Evolutionary conservation across 2,797 vertebrate genomes (phyloP).

Genomic region (Schizopygopsis malacanthus): DNA sequence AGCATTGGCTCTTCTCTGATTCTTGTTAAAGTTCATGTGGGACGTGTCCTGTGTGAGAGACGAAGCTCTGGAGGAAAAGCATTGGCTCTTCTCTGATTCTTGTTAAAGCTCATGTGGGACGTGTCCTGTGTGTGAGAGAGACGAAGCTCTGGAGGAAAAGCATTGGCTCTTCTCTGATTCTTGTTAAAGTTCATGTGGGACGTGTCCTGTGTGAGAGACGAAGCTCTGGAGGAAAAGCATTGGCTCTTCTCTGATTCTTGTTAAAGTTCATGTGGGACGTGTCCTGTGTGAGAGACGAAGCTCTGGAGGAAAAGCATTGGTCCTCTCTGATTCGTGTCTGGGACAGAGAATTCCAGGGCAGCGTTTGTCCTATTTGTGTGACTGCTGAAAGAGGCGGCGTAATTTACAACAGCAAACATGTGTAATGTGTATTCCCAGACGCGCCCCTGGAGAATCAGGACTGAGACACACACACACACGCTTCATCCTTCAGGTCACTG

Average conservation of each 20-base stretch:
- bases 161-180: too few species aligned
- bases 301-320: conserved; percentile 68
- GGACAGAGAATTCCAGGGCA: conserved; percentile 63
- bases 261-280: too few species aligned
- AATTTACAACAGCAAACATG: conserved; percentile 59
- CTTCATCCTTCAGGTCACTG: conserved; percentile 47
- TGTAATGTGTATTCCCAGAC: conserved; percentile 59
- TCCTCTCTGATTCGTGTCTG: conserved; percentile 65
- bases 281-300: conserved; percentile 52
- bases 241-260: too few species aligned
- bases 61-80: too few species aligned
- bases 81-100: conserved; percentile 39
- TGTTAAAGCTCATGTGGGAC: conserved; percentile 39
- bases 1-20: too few species aligned
- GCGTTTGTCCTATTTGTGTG: conserved; percentile 62
- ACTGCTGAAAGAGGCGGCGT: conserved; percentile 46
- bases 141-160: too few species aligned
- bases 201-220: too few species aligned
- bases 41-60: too few species aligned
- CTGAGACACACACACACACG: conserved; percentile 50
- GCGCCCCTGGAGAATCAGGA: conserved; percentile 58
- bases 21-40: too few species aligned
- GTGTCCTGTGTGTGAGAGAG: too few species aligned
- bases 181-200: too few species aligned
- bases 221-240: too few species aligned